Conservation (phyloP, 2,113 vertebrate species). For the Oxyura jamaicensis region DNA sequence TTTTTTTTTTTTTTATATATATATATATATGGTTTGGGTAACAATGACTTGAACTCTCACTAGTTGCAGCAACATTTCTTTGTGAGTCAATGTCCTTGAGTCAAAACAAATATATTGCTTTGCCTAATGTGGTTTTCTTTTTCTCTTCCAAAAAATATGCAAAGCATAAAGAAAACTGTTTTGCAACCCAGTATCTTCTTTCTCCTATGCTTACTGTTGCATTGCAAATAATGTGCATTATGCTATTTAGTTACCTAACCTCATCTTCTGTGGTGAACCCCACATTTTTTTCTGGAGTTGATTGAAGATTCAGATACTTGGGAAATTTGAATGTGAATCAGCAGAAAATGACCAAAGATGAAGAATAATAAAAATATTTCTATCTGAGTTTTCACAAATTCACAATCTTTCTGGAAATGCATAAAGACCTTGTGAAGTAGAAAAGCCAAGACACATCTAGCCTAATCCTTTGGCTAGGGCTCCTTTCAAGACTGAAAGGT, state of each 20-base stretch:
- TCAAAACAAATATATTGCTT: slow-evolving; percentile 34
- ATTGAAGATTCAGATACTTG: not conserved
- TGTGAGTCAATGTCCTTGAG: slow-evolving; percentile 5
- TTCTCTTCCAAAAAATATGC: slow-evolving; percentile 6
- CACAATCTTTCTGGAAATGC: not conserved
- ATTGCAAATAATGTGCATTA: not conserved
- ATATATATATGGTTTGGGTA: not conserved
- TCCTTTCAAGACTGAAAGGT: not conserved
- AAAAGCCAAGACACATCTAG: not conserved
- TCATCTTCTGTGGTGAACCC: slow-evolving; percentile 28
- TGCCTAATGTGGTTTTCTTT: slow-evolving; percentile 19
- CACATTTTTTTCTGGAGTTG: slow-evolving; percentile 1
- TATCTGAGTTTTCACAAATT: not conserved
- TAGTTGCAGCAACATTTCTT: not conserved
- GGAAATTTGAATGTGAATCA: slow-evolving; percentile 14
- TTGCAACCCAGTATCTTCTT: not conserved
- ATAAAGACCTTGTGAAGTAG: not conserved
- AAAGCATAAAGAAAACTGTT: slow-evolving; percentile 4
- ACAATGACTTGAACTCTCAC: not conserved
- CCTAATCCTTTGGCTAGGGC: not conserved
- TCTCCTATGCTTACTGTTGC: not conserved
- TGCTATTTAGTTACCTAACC: not conserved
- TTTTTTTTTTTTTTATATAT: no score
- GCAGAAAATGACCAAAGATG: not conserved
- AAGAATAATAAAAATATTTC: not conserved